Percentiles rank a stretch among this genome's conserved stretches.
Conservation (phyloP, 2,797 vertebrate species). For the Pristis pectinata region DNA sequence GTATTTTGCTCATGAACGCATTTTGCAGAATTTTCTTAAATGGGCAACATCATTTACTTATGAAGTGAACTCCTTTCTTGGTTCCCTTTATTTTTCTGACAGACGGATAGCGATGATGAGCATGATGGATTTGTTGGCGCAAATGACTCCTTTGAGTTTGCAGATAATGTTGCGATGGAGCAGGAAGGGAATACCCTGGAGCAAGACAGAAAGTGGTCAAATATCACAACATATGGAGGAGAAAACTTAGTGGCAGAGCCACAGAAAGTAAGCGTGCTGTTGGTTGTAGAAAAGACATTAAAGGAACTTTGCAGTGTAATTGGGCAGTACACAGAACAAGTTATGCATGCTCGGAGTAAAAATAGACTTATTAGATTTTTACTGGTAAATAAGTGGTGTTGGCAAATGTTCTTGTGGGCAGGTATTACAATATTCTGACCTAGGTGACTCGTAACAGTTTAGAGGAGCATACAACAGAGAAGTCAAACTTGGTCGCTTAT, state of each 20-base stretch:
- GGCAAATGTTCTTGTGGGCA: background rate
- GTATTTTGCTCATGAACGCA: background rate
- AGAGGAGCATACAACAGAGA: too few species aligned
- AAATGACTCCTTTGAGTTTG: constrained; percentile 37
- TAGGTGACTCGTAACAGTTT: too few species aligned
- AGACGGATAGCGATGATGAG: constrained; percentile 68
- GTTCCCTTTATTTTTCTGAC: constrained; percentile 51
- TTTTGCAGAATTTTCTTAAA: background rate
- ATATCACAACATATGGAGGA: constrained; percentile 63
- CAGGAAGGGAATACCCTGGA: constrained; percentile 38
- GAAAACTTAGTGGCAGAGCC: constrained; percentile 80
- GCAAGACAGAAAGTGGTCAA: constrained; percentile 42
- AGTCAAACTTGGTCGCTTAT: background rate
- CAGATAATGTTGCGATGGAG: constrained; percentile 46
- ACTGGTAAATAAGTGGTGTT: background rate
- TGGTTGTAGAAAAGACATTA: background rate
- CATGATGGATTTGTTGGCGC: constrained; percentile 52
- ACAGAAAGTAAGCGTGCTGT: constrained; percentile 61
- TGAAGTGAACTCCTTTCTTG: background rate
- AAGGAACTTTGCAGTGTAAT: background rate
- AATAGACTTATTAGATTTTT: background rate
- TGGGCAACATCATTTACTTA: background rate
- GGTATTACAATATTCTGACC: background rate
- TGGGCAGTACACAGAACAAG: background rate
- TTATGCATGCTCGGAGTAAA: too few species aligned